phyloP scores from a whole-genome alignment of 2,888 invertebrate genomes.

The Galerucella calmariensis region DNA sequence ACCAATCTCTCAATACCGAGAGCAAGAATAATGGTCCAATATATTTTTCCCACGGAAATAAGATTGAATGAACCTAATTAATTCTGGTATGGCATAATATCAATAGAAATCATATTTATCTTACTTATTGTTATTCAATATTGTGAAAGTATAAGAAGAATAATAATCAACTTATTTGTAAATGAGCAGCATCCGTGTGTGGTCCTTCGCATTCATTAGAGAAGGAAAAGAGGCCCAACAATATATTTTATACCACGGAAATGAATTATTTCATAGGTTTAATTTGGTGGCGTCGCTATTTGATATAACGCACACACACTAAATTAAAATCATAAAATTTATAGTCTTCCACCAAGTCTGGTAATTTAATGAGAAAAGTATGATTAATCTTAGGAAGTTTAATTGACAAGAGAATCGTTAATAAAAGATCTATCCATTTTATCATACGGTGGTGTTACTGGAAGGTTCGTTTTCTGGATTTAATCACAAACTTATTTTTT shows the following conservation, averaged over 20 bases:
- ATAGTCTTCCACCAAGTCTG: neutral
- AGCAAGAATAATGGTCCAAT: too few relatives aligned
- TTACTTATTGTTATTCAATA: too few relatives aligned
- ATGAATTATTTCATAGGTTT: conserved; percentile 7
- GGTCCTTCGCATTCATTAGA: neutral
- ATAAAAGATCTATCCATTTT: neutral
- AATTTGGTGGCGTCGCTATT: conserved; percentile 14
- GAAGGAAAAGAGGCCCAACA: neutral
- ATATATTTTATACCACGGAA: conserved; percentile 1
- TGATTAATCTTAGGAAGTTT: neutral
- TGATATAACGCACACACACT: conserved; percentile 5
- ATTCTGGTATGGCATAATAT: too few relatives aligned
- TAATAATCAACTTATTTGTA: too few relatives aligned
- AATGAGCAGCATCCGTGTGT: neutral
- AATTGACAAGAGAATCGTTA: neutral
- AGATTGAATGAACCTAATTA: too few relatives aligned
- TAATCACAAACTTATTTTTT: neutral
- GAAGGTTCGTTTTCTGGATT: neutral
- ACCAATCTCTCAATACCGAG: too few relatives aligned
- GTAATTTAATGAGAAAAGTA: neutral
- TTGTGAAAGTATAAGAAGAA: too few relatives aligned
- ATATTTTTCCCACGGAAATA: too few relatives aligned
- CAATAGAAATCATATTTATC: too few relatives aligned
- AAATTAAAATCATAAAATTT: neutral
- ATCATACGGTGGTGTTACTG: neutral